A percentile compares a stretch with the other conserved stretches of the same genome.
These are phyloP conservation scores for Melanotaenia duboulayi DNA, from an alignment of 2,113 vertebrate genomes.

Conservation along the genomic window DNA sequence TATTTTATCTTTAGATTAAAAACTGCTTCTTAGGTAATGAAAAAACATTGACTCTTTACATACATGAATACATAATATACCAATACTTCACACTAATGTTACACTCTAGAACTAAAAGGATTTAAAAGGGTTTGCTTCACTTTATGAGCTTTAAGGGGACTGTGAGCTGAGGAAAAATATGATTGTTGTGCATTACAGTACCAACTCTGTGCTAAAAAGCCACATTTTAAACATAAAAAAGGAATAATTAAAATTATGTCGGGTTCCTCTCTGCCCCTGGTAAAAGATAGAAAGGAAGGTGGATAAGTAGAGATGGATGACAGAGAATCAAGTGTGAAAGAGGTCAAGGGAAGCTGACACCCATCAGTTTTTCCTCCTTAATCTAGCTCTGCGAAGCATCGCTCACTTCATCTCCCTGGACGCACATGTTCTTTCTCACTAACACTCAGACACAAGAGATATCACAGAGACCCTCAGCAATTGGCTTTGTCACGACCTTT, in stretches of 20 bases:
- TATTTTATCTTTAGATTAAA: no score
- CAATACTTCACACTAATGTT: neutral
- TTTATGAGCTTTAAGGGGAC: neutral
- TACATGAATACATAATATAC: neutral
- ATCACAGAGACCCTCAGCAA: conserved; percentile 37
- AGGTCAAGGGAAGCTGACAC: conserved; percentile 72
- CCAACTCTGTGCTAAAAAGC: neutral
- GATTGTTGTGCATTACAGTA: neutral
- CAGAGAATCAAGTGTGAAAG: conserved; percentile 42
- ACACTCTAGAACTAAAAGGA: neutral
- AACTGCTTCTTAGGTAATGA: no score
- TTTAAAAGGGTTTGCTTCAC: neutral
- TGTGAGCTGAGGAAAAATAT: neutral
- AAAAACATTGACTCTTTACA: no score
- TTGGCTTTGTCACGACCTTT: conserved; percentile 56
- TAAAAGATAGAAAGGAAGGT: conserved; percentile 4
- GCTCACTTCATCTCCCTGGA: conserved; percentile 35
- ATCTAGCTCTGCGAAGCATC: conserved; percentile 59
- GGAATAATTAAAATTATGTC: neutral
- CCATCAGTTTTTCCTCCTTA: conserved; percentile 65
- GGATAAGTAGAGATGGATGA: conserved; percentile 13
- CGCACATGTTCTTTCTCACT: conserved; percentile 5
- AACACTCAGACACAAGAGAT: conserved; percentile 11
- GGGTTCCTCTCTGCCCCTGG: neutral
- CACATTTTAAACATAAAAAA: neutral